A percentile compares a stretch with the other conserved stretches of the same genome.
Conservation (phyloP, 2,888 invertebrate genomes). For the Idaea straminata region DNA sequence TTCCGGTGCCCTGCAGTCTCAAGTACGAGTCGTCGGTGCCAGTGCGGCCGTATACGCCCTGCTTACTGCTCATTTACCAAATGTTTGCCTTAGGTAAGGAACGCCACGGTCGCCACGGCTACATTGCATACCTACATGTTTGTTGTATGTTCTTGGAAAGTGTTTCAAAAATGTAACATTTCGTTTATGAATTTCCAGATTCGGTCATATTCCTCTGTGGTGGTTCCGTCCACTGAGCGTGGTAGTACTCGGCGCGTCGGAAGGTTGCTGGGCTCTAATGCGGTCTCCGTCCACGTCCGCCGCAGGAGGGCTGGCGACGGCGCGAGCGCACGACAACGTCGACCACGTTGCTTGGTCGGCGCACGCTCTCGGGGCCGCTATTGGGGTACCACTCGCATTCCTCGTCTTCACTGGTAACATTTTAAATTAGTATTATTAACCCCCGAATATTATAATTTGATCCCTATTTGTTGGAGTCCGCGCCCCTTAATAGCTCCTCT, state of each 20-base stretch:
- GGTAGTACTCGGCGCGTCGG: conserved; percentile 82
- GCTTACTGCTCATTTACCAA: conserved; percentile 91
- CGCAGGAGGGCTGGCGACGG: conserved; percentile 20
- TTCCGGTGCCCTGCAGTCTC: conserved; percentile 86
- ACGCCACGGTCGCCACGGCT: background rate
- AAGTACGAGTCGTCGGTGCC: conserved; percentile 90
- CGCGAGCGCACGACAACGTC: conserved; percentile 28
- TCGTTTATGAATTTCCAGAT: conserved; percentile 37
- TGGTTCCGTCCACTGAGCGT: conserved; percentile 81
- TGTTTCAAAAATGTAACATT: background rate
- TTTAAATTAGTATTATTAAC: background rate
- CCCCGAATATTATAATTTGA: background rate
- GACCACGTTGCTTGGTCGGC: conserved; percentile 84
- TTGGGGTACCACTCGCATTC: conserved; percentile 83
- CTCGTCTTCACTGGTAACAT: conserved; percentile 72
- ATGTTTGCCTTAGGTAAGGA: conserved; percentile 82
- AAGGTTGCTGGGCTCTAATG: conserved; percentile 71
- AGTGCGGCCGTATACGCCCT: conserved; percentile 95
- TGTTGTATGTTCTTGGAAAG: background rate
- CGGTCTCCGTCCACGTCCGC: conserved; percentile 22
- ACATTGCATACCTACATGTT: background rate
- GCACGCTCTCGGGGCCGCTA: conserved; percentile 84
- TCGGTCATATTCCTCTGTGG: conserved; percentile 69
- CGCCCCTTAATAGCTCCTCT: too few relatives aligned
- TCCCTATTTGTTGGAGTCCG: too few relatives aligned